Evolutionary conservation across 2,888 invertebrate species (phyloP).

Genomic region (Tanypteryx hageni): DNA sequence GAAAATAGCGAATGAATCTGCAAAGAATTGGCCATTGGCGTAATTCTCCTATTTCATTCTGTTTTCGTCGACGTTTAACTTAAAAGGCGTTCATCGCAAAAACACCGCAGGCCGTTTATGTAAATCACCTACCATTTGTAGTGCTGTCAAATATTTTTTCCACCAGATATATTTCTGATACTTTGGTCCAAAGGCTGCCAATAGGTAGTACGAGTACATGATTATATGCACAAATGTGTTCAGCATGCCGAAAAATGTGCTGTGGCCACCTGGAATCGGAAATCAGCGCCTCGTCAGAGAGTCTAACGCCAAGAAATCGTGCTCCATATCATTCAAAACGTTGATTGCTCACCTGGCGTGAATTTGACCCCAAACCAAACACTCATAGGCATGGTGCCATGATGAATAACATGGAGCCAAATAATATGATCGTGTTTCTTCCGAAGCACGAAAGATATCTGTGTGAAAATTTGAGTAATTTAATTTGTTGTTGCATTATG

Average conservation of each 20-base stretch:
- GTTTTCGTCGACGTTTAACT: not conserved
- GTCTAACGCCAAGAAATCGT: no score
- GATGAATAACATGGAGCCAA: slow-evolving; percentile 52
- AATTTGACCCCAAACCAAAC: slow-evolving; percentile 56
- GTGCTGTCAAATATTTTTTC: slow-evolving; percentile 77
- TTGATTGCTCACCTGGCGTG: slow-evolving; percentile 2
- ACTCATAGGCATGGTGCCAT: slow-evolving; percentile 44
- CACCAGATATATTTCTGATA: slow-evolving; percentile 78
- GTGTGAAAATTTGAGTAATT: not conserved
- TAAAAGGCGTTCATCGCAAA: not conserved
- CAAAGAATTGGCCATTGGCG: not conserved
- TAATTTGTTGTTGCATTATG: not conserved
- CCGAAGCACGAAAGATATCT: slow-evolving; percentile 31
- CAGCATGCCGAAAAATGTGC: slow-evolving; percentile 77
- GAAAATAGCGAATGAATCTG: not conserved
- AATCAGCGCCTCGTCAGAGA: no score
- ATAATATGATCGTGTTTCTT: slow-evolving; percentile 48
- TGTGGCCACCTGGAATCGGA: slow-evolving; percentile 75
- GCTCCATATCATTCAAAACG: not conserved
- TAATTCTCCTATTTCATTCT: not conserved
- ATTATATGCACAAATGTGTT: slow-evolving; percentile 78
- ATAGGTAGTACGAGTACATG: slow-evolving; percentile 78
- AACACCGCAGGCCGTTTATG: not conserved
- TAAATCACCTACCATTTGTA: slow-evolving; percentile 76
- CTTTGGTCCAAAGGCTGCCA: slow-evolving; percentile 76